A percentile compares a stretch with the other conserved stretches of the same genome.
Conservation (phyloP, 2,113 vertebrate species). For the Esox niger region DNA sequence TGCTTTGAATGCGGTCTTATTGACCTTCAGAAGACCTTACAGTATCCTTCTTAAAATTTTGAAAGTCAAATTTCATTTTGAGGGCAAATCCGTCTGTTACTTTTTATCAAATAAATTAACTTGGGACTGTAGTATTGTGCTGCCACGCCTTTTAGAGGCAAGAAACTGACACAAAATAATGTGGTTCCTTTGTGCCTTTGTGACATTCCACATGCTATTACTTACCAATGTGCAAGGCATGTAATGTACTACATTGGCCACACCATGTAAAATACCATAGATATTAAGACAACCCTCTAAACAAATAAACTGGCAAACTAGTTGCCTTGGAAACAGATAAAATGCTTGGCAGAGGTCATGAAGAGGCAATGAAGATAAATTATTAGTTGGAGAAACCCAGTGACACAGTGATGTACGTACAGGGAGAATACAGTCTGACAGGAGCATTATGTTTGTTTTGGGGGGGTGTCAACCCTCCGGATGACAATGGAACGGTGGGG, state of each 20-base stretch:
- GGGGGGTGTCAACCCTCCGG: no score
- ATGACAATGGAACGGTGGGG: no score
- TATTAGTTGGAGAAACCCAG: conserved; percentile 42
- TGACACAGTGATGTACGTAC: conserved; percentile 12
- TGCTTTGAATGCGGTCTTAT: not conserved
- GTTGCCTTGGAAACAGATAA: conserved; percentile 60
- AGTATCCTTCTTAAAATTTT: not conserved
- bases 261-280: not conserved
- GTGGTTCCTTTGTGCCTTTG: not conserved
- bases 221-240: no score
- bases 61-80: not conserved
- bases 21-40: conserved; percentile 1
- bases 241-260: no score
- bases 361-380: conserved; percentile 37
- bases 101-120: not conserved
- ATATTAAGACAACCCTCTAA: conserved; percentile 37
- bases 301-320: conserved; percentile 43
- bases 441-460: conserved; percentile 45
- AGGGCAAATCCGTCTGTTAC: not conserved
- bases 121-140: not conserved
- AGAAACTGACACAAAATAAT: no score
- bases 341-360: conserved; percentile 33
- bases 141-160: not conserved
- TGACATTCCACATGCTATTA: no score
- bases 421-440: conserved; percentile 3